These are phyloP conservation scores for Drosophila persimilis DNA, from an alignment of 1,140 invertebrate species.

Conservation along the genomic window DNA sequence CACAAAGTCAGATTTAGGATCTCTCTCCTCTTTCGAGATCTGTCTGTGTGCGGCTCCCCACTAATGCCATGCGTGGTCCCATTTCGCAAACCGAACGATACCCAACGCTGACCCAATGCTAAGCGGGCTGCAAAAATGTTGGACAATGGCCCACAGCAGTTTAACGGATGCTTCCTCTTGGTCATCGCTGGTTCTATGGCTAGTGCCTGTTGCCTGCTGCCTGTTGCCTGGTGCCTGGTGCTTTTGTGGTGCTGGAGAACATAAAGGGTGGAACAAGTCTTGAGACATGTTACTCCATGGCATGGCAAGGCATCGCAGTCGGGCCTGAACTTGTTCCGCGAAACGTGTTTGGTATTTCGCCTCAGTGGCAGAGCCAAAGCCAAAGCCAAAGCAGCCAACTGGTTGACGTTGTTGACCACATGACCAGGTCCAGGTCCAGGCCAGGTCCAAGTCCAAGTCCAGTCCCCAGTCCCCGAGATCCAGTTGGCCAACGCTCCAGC, in stretches of 20 bases:
- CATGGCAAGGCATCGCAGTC: slow-evolving; percentile 22
- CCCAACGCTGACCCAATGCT: slow-evolving; percentile 71
- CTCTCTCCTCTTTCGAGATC: slow-evolving; percentile 18
- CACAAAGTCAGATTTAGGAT: slow-evolving; percentile 52
- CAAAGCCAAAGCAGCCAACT: slow-evolving; percentile 37
- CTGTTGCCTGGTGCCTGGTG: slow-evolving; percentile 6
- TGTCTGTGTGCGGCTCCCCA: slow-evolving; percentile 9
- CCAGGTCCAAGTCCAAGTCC: slow-evolving; percentile 1
- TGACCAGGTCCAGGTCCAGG: slow-evolving; percentile 36
- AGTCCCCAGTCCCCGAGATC: slow-evolving; percentile 25
- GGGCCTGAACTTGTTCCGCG: slow-evolving; percentile 74
- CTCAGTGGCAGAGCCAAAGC: slow-evolving; percentile 30
- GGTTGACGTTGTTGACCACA: slow-evolving; percentile 25
- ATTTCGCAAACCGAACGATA: slow-evolving; percentile 57
- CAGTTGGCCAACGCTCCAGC: slow-evolving; percentile 37
- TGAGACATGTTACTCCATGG: slow-evolving; percentile 70
- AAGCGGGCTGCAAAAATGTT: slow-evolving; percentile 66
- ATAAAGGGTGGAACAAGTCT: slow-evolving; percentile 76
- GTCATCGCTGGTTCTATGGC: slow-evolving; percentile 11
- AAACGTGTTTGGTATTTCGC: slow-evolving; percentile 73
- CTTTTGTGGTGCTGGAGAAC: slow-evolving; percentile 38
- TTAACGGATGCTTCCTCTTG: slow-evolving; percentile 63
- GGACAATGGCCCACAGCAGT: slow-evolving; percentile 78
- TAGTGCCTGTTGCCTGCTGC: background rate
- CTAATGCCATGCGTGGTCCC: slow-evolving; percentile 64